phyloP scores from a whole-genome alignment of 2,888 invertebrate genomes.

The Aricia artaxerxes region DNA sequence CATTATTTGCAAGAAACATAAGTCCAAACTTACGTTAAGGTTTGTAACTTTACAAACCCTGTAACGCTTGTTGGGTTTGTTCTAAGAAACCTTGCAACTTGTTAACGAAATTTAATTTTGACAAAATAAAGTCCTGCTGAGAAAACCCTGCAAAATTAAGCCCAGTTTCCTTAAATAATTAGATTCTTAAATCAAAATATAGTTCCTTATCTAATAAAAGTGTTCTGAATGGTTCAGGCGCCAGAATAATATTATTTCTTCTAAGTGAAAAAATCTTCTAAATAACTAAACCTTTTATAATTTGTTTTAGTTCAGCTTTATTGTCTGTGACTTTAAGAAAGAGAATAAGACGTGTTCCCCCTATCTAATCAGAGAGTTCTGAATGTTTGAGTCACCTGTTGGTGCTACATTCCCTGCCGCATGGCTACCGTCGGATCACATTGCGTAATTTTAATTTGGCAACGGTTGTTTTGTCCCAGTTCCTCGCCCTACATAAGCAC shows the following conservation, averaged over 20 bases:
- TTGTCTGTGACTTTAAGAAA: background rate
- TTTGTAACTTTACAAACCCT: background rate
- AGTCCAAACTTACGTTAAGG: background rate
- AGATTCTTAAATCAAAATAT: too few relatives aligned
- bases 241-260: too few relatives aligned
- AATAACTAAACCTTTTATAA: background rate
- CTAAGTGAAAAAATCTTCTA: too few relatives aligned
- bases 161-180: too few relatives aligned
- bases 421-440: constrained; percentile 45
- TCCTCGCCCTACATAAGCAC: constrained; percentile 41
- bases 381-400: background rate
- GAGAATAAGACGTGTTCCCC: background rate
- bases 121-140: too few relatives aligned
- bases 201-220: too few relatives aligned
- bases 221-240: too few relatives aligned
- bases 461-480: constrained; percentile 48
- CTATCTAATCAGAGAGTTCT: background rate
- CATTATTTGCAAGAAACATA: background rate
- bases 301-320: background rate
- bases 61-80: too few relatives aligned
- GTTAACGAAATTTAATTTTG: too few relatives aligned
- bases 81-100: too few relatives aligned
- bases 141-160: too few relatives aligned
- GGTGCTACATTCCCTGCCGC: constrained; percentile 32
- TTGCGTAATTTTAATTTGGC: constrained; percentile 64